Evolutionary conservation across 2,888 invertebrate genomes (phyloP).

Genomic region (Tenodera sinensis): DNA sequence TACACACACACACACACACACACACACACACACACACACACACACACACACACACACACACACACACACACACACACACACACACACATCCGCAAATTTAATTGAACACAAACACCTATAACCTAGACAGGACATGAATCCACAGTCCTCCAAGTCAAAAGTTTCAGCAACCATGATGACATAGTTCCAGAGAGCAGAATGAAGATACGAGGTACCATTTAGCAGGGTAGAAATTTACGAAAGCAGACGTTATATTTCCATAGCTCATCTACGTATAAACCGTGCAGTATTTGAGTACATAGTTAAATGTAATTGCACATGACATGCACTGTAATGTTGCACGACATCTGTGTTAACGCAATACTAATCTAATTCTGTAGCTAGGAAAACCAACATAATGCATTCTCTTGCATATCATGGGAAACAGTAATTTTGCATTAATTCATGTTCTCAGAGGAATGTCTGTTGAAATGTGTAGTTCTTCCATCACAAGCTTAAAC

Average conservation of each 20-base stretch:
- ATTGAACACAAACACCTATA: no score
- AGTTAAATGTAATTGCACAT: not conserved
- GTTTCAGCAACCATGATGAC: no score
- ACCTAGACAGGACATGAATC: no score
- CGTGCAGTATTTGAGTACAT: not conserved
- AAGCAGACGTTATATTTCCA: not conserved
- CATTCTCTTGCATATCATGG: not conserved
- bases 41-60: no score
- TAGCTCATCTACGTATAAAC: not conserved
- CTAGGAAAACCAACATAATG: not conserved
- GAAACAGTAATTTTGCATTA: not conserved
- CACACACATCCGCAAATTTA: no score
- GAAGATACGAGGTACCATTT: no score
- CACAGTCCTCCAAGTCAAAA: no score
- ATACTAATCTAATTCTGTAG: not conserved
- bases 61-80: no score
- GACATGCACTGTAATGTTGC: not conserved
- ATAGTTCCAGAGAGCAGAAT: no score
- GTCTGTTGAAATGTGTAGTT: not conserved
- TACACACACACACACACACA: no score
- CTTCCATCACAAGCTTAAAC: not conserved
- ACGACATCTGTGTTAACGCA: not conserved
- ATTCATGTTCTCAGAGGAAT: not conserved
- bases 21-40: no score
- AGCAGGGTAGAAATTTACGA: not conserved